Base-by-base conservation (phyloP, 2,888 invertebrate genomes). In the Ennomos erosarius region DNA sequence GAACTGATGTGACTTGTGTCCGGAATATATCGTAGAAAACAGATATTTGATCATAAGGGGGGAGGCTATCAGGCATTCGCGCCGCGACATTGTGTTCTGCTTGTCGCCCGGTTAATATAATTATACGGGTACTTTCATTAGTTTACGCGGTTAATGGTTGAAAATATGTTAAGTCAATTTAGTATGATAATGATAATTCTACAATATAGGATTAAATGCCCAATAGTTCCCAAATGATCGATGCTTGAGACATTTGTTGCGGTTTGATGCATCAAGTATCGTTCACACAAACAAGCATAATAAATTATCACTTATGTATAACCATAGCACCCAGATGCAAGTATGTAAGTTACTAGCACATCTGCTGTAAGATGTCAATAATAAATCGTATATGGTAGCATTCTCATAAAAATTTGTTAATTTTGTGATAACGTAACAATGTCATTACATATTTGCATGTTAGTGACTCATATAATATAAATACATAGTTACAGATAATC, bases 151-250 rank as follows among this genome's bases (percentile, higher is more conserved):
- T 91, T 92, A 92, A 91, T 92, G 91, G 88, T 89, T 90, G 90
- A 88, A 86, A 82, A 81, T 82, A 87, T 90, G 90, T 91, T 91
- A 91, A 90, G 88, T 85, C 88, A 87, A 90, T 90, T 91, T 91
- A 91, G 92, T 91, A 89, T 92, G 90, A 90, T 88, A 90, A 90
- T 90, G 91, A 88, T 87, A 88, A 83, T 71, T 89, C 90, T 91
- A 91, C 90, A 87, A 84, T 87, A 92, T 84, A 91, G 89, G 88
- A 92, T 92, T 92, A 92, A 91, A 93, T 92, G 93, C 93, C 93
- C 93, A 92, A 93, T 91, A 92, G 92, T 91, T 89, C 92, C 92
- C 92, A 90, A 69, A 75, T 70, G 85, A 83, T 83, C 87, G 82
- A 82, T 81, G 83, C 79, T 84, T 81, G 91, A 87, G 52, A 77